phyloP scores from a whole-genome alignment of 2,797 vertebrate genomes.

The Pangasius macronema region DNA sequence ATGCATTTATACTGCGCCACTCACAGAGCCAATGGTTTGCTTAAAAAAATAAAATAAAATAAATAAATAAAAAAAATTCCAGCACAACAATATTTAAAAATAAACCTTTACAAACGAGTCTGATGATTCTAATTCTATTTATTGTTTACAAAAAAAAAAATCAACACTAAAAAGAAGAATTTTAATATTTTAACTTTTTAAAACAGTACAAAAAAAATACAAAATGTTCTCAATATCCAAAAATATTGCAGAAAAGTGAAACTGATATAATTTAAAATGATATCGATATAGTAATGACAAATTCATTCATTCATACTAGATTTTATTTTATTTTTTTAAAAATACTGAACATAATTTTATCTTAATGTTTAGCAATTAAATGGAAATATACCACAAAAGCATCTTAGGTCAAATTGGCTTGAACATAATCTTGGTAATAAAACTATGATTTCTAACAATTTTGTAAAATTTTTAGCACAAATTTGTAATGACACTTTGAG shows the following conservation, averaged over 20 bases:
- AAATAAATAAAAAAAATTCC: neutral
- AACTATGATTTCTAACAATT: too few relatives aligned
- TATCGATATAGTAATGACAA: too few relatives aligned
- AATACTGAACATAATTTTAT: neutral
- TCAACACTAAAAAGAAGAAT: neutral
- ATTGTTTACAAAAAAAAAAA: neutral
- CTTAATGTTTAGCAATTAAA: neutral
- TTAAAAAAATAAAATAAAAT: neutral
- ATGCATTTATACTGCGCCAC: neutral
- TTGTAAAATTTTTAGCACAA: too few relatives aligned
- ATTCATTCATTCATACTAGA: too few relatives aligned
- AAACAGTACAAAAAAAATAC: neutral
- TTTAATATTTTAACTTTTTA: neutral
- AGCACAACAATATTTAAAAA: neutral
- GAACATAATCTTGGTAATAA: too few relatives aligned
- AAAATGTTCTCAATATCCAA: too few relatives aligned
- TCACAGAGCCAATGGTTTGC: neutral
- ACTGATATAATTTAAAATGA: too few relatives aligned
- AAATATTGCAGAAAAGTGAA: too few relatives aligned
- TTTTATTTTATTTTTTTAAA: neutral
- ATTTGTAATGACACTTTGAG: too few relatives aligned
- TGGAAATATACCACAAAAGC: too few relatives aligned
- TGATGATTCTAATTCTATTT: neutral
- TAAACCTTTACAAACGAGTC: neutral
- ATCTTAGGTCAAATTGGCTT: too few relatives aligned